Evolutionary conservation across 1,140 invertebrate genomes (phyloP), one percentile per base, ranked within the genome.

Genomic region (Drosophila eugracilis): DNA sequence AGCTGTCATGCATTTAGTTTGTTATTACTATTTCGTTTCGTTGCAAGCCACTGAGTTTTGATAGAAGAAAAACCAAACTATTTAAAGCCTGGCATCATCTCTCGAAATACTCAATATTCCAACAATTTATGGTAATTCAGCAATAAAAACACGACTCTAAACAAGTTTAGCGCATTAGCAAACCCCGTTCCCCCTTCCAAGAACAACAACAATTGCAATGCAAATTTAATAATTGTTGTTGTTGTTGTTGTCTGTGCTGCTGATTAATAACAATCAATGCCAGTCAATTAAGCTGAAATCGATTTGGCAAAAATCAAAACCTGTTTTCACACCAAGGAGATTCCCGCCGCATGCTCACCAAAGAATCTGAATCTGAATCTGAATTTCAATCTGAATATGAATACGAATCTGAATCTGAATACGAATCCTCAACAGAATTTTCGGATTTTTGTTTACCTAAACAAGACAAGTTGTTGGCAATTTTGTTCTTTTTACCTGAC

Each of bases 211-310:
- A 67, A 81, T 60, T 75, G 74, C 79, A 83, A 72, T 47, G 59
- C 26, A 52, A 66, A 53, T 69, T 50, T 53, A 24, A 4, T 4
- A 24, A 9, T 48, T 59, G n/a, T 36, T 59, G 21, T 39, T 32
- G 58, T 58, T 34, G 53, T 53, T 42, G 42, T n/a, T 50, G 36
- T 7, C 37, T 53, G 19, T 54, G 22, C 50, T 54, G 52, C 69
- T 72, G 42, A 84, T 85, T 84, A 78, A 65, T 83, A 78, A 83
- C 72, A 83, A 83, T 83, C 78, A 83, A 84, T 78, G 70, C 59
- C 79, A 84, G 63, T 75, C 58, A 83, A 83, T 83, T 83, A 83
- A 71, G 70, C 24, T 32, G 19, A 60, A 55, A 26, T 57, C 45
- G 39, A 52, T 55, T 57, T 63, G 36, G 54, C 63, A 28, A 54